phyloP scores from a whole-genome alignment of 30 jellyfish, hydroid and myxozoan genomes.

The Chrysaora quinquecirrha region DNA sequence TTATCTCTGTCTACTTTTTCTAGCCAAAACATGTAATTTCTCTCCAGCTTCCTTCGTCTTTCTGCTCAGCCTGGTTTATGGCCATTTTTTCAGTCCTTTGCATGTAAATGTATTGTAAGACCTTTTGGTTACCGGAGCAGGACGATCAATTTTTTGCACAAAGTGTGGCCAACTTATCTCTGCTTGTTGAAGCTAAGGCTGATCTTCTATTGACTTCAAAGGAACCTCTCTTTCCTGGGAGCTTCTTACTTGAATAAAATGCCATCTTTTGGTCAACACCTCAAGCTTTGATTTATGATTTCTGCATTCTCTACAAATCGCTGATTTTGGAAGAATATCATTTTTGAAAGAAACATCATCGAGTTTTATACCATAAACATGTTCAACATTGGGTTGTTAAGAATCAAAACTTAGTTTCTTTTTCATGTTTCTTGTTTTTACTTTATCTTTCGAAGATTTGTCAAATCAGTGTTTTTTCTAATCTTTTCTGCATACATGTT shows the following conservation, averaged over 20 bases:
- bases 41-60: conserved; percentile 32
- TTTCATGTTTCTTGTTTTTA: background rate
- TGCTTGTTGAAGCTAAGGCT: conserved; percentile 13
- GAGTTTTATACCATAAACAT: background rate
- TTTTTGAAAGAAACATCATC: background rate
- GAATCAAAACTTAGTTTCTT: background rate
- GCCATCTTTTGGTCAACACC: background rate
- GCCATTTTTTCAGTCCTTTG: conserved; percentile 2
- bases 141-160: conserved; percentile 26
- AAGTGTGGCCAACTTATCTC: conserved; percentile 5
- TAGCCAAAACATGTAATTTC: conserved; percentile 1
- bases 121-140: conserved; percentile 29
- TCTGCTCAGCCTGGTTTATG: conserved; percentile 21
- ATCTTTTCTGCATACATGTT: background rate
- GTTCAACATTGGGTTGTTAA: background rate
- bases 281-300: background rate
- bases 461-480: background rate
- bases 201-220: conserved; percentile 46
- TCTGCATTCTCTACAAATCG: background rate
- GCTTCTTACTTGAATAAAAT: conserved; percentile 18
- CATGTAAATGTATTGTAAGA: conserved; percentile 27
- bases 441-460: background rate
- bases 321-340: background rate
- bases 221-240: conserved; percentile 30
- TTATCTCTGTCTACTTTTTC: conserved; percentile 3